Conservation (phyloP, 2,888 invertebrate genomes). For the Leptopilina drosophilae region DNA sequence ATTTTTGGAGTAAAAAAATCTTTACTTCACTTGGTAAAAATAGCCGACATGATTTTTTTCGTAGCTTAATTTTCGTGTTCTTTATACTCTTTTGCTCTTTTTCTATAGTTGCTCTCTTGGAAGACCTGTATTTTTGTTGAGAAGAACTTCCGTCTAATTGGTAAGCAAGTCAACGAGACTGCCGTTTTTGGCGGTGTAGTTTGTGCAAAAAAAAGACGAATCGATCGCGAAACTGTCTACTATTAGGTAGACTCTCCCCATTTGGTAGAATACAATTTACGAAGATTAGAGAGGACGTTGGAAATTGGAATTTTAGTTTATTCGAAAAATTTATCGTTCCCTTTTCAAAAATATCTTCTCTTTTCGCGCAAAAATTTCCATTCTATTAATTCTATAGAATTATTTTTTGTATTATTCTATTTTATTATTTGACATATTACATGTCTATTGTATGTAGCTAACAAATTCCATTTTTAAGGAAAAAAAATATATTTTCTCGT, state of each 20-base stretch:
- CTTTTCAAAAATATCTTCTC: neutral
- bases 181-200: neutral
- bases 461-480: neutral
- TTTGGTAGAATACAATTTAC: neutral
- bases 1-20: neutral
- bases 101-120: too few relatives aligned
- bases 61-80: neutral
- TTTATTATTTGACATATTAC: too few relatives aligned
- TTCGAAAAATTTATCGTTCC: neutral
- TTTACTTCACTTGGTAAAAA: neutral
- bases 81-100: neutral
- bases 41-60: neutral
- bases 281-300: neutral
- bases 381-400: too few relatives aligned
- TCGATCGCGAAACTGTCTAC: slow-evolving; percentile 19
- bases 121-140: slow-evolving; percentile 13
- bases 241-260: slow-evolving; percentile 10
- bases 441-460: too few relatives aligned
- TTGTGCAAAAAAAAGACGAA: neutral
- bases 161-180: slow-evolving; percentile 16
- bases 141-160: slow-evolving; percentile 21
- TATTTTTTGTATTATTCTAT: too few relatives aligned
- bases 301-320: neutral
- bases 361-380: too few relatives aligned
- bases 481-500: neutral